Percentiles rank a stretch among this genome's conserved stretches.
Conservation (phyloP, 2,797 vertebrate species). For the Enteromius viviparus region DNA sequence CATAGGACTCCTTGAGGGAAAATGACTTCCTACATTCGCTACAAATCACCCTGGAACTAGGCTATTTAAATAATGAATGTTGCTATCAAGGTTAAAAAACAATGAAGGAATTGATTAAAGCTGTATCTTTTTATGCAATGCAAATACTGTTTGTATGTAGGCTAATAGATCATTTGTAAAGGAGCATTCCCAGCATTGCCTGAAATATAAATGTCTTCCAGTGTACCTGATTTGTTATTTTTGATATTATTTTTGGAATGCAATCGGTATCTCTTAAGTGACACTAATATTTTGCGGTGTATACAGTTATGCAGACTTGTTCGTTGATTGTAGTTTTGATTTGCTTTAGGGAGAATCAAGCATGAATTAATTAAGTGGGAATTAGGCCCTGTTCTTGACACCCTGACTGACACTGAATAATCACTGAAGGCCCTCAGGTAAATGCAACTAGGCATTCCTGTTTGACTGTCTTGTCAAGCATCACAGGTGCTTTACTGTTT, state of each 20-base stretch:
- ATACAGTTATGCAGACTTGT: background rate
- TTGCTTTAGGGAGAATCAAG: background rate
- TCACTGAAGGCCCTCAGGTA: background rate
- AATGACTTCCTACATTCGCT: background rate
- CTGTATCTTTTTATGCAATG: background rate
- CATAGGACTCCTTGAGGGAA: background rate
- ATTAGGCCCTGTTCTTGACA: background rate
- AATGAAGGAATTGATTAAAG: background rate
- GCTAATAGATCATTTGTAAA: background rate
- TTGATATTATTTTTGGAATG: background rate
- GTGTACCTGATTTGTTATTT: background rate
- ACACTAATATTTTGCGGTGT: background rate
- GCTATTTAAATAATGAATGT: background rate
- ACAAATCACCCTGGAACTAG: background rate
- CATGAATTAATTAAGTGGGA: background rate
- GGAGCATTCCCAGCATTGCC: background rate
- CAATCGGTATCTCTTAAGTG: background rate
- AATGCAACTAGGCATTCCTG: background rate
- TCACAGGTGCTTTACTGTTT: background rate
- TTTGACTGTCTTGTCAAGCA: background rate
- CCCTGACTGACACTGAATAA: background rate
- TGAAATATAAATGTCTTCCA: background rate
- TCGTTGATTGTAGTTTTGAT: background rate
- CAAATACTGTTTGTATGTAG: background rate
- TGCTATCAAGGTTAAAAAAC: background rate